Evolutionary conservation across 1,140 invertebrate species (phyloP), one percentile per base, ranked within the genome.

Genomic region (Xylocopa sonorina): DNA sequence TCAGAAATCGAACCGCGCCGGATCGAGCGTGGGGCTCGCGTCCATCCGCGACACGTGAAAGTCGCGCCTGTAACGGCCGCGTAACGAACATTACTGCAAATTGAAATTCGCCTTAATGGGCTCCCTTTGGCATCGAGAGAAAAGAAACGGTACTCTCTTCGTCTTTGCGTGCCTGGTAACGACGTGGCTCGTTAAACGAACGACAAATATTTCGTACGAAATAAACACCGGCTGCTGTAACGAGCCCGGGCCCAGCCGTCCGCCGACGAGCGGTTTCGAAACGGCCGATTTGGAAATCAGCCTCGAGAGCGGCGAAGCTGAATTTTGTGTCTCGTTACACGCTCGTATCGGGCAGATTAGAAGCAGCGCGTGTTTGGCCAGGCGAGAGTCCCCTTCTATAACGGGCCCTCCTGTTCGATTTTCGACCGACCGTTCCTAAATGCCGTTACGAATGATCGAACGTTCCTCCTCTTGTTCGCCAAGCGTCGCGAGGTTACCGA

Each of bases 361-460:
- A 34, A 18, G 48, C 34, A n/a, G n/a, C n/a, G 24, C 75, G 41
- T 64, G 67, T 78, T 81, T 78, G 34, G 9, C 34, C 63, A n/a
- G 66, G 29, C 12, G 66, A 53, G 66, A 71, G 75, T 73, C 53
- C 27, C 79, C 67, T 79, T 79, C 62, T 79, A 79, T 79, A 82
- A 82, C 75, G 53, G 76, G 43, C 46, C 51, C 48, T 73, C 14
- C 29, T 38, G 21, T 46, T 67, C 68, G 38, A 73, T 82, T 78
- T 82, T 62, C 50, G 64, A 9, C 18, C 27, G 29, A 41, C 46
- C 48, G 48, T 51, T 32, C 64, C 69, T 68, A 34, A 69, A 69
- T 78, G 58, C 58, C 58, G 58, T 78, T 69, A 71, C 10, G 48
- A 16, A 48, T 41, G 32, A 62, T 62, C 67, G 34, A 80, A 71